These are phyloP conservation scores for Anguilla anguilla DNA, from an alignment of 2,797 vertebrate genomes.

Conservation along the genomic window DNA sequence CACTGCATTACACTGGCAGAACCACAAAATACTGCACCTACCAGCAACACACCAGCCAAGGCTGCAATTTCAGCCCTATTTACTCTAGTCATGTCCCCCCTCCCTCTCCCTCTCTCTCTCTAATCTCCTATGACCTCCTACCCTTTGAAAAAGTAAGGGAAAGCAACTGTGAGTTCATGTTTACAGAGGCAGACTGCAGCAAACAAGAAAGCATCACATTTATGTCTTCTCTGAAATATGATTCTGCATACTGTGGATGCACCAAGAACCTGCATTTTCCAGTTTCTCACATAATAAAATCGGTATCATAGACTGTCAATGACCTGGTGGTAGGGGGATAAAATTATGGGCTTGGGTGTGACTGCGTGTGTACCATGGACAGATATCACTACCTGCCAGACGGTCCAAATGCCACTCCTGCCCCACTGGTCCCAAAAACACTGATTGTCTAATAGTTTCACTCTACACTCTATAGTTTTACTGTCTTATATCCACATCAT, in stretches of 20 bases:
- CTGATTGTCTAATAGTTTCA: slow-evolving; percentile 4
- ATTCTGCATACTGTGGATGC: neutral
- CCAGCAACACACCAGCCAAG: neutral
- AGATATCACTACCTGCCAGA: neutral
- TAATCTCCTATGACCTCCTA: neutral
- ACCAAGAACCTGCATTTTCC: neutral
- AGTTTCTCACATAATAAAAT: neutral
- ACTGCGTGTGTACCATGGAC: neutral
- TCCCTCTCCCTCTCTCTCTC: neutral
- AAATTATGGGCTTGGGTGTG: neutral
- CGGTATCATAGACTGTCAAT: neutral
- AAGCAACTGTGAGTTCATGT: neutral
- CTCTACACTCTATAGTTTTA: no score
- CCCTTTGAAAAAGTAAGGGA: neutral
- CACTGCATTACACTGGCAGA: neutral
- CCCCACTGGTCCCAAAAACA: neutral
- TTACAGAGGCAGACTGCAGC: neutral
- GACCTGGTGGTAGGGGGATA: neutral
- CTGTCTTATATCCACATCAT: neutral
- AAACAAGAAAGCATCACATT: neutral
- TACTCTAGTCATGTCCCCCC: neutral
- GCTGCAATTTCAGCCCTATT: neutral
- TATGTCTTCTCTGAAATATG: neutral
- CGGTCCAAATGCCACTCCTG: neutral
- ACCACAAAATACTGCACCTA: neutral